phyloP scores from a whole-genome alignment of 2,113 vertebrate species.

The Ardeotis arabs region DNA sequence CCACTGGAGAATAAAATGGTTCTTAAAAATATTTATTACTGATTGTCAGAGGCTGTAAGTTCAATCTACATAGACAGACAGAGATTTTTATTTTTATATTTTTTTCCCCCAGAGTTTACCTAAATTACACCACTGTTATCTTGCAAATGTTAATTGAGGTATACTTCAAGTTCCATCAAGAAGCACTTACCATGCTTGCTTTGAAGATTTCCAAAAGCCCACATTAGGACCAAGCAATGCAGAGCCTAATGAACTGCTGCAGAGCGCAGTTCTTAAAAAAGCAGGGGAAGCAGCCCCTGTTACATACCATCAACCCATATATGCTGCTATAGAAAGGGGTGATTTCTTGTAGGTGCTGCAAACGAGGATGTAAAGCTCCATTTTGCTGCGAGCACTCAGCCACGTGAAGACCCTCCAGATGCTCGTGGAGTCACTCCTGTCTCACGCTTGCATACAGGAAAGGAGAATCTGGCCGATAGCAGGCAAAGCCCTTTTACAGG shows the following conservation, averaged over 20 bases:
- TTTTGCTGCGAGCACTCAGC: not conserved
- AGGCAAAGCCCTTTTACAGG: not conserved
- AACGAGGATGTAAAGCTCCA: not conserved
- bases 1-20: not conserved
- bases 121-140: not conserved
- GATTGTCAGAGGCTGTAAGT: not conserved
- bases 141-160: not conserved
- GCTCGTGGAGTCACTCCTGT: rapidly evolving
- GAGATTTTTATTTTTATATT: not conserved
- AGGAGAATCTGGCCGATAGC: not conserved
- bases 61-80: not conserved
- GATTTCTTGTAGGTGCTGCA: not conserved
- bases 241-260: not conserved
- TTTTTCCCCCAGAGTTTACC: not conserved
- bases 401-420: rapidly evolving
- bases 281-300: not conserved
- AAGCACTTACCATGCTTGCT: not conserved
- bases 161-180: not conserved
- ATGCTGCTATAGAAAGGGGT: not conserved
- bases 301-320: not conserved
- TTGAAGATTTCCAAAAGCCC: not conserved
- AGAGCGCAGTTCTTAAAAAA: not conserved
- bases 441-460: not conserved
- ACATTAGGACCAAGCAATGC: not conserved
- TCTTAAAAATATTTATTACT: conserved; percentile 28